phyloP scores from a whole-genome alignment of 2,113 vertebrate genomes.

The Strix aluco region DNA sequence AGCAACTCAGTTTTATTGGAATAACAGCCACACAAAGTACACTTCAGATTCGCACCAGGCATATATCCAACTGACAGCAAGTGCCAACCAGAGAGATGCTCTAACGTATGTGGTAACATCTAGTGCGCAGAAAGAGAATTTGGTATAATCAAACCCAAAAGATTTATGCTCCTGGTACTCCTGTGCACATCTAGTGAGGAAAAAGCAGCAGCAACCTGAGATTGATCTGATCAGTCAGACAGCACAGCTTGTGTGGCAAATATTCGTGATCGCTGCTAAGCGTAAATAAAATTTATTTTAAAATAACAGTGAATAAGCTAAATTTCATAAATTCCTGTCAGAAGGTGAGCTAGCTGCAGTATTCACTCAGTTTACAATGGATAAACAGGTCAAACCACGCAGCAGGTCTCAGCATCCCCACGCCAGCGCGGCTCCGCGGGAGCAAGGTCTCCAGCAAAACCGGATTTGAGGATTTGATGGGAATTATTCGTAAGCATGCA shows the following conservation, averaged over 20 bases:
- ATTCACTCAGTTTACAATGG: background rate
- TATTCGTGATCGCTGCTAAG: rapidly evolving
- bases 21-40: background rate
- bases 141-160: background rate
- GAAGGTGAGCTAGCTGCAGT: background rate
- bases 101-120: rapidly evolving
- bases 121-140: background rate
- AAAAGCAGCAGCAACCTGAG: background rate
- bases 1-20: background rate
- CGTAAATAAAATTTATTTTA: background rate
- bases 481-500: background rate
- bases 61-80: background rate
- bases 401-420: background rate
- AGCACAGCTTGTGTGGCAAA: background rate
- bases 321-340: rapidly evolving
- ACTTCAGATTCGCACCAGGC: background rate
- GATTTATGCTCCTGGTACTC: background rate
- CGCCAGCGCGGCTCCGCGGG: rapidly evolving
- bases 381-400: no score
- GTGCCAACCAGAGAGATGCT: background rate
- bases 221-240: no score
- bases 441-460: background rate
- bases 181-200: rapidly evolving
- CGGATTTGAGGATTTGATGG: background rate
- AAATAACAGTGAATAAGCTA: background rate